phyloP scores from a whole-genome alignment of 2,797 vertebrate genomes.

The Leptodactylus fallax region DNA sequence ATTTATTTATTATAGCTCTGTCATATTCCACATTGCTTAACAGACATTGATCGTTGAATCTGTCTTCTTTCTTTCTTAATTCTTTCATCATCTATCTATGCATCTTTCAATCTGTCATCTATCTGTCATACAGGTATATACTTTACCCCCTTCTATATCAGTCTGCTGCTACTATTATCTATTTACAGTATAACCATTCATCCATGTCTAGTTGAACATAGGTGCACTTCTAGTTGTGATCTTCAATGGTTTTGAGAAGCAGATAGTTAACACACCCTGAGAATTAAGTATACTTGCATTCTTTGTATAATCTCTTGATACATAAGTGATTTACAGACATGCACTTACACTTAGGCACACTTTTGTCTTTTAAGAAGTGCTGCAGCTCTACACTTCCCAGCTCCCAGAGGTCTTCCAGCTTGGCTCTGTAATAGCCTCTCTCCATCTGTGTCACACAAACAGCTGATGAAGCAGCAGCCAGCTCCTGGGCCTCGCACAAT shows the following conservation, averaged over 20 bases:
- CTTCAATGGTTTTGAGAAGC: neutral
- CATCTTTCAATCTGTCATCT: neutral
- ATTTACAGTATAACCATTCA: neutral
- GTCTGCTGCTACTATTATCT: neutral
- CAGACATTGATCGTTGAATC: no score
- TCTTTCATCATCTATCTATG: no score
- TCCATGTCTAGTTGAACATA: neutral
- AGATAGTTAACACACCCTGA: neutral
- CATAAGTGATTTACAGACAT: constrained; percentile 5
- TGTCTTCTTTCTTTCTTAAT: no score
- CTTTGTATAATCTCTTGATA: neutral
- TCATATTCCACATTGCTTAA: no score
- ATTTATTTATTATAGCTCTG: no score
- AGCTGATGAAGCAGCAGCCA: constrained; percentile 96
- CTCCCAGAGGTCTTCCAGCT: constrained; percentile 95
- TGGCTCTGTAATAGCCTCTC: constrained; percentile 97
- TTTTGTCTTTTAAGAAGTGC: constrained; percentile 89
- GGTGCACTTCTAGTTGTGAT: neutral
- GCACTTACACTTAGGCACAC: constrained; percentile 29
- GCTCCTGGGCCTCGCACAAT: constrained; percentile 88
- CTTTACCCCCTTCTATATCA: no score
- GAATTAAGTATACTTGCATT: neutral
- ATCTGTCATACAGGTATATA: neutral
- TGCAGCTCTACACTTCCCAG: constrained; percentile 95
- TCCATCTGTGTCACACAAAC: constrained; percentile 99